These are phyloP conservation scores for Trichogramma evanescens DNA, from an alignment of 2,888 invertebrate species.

Conservation along the genomic window DNA sequence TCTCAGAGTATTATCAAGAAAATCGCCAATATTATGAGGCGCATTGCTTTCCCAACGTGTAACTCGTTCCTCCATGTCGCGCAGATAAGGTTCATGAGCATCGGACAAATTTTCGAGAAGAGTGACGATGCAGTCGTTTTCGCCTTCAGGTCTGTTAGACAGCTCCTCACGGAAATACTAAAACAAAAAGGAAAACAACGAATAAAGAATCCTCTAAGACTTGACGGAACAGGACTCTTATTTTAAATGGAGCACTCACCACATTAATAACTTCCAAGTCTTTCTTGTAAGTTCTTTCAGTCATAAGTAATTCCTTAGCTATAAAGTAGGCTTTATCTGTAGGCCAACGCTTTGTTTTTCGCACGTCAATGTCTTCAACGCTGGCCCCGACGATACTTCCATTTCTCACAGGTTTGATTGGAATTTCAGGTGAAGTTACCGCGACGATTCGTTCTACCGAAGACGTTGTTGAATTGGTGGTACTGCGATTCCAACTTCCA, in stretches of 20 bases:
- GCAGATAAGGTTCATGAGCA: constrained; percentile 72
- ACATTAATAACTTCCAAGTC: constrained; percentile 87
- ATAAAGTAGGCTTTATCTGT: constrained; percentile 73
- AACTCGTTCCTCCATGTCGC: constrained; percentile 69
- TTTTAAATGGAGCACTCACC: constrained; percentile 50
- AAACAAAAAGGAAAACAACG: constrained; percentile 25
- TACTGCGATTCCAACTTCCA: background rate
- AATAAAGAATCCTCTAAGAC: background rate
- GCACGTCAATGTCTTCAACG: constrained; percentile 29
- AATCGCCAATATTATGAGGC: constrained; percentile 66
- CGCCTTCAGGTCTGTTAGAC: constrained; percentile 55
- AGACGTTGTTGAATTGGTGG: background rate
- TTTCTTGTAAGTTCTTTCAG: constrained; percentile 89
- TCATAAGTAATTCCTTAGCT: constrained; percentile 90
- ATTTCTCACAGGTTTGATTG: background rate
- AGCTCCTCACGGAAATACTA: constrained; percentile 72
- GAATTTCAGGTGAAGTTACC: background rate
- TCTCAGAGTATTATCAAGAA: constrained; percentile 61
- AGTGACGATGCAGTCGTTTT: constrained; percentile 56
- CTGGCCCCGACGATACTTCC: no score
- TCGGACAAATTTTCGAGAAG: constrained; percentile 70
- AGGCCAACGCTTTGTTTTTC: constrained; percentile 51
- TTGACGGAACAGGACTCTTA: background rate
- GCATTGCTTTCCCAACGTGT: constrained; percentile 65
- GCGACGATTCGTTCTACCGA: background rate